A percentile compares a stretch with the other conserved stretches of the same genome.
These are phyloP conservation scores for Trichonephila clavata DNA, from an alignment of 1,140 invertebrate genomes.

Conservation along the genomic window DNA sequence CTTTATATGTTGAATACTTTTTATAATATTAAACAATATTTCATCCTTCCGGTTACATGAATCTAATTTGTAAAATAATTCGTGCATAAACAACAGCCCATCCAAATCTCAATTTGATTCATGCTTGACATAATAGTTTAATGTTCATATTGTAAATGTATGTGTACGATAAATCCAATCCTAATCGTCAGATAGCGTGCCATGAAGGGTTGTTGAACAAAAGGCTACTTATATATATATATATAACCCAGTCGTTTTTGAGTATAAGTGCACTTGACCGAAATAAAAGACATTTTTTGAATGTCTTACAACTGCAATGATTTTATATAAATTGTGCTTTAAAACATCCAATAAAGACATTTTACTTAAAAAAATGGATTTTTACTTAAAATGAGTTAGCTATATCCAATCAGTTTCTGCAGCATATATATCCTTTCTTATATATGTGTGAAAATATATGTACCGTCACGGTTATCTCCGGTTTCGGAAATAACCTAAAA, in stretches of 20 bases:
- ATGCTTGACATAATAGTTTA: background rate
- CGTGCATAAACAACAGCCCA: background rate
- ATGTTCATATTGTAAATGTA: background rate
- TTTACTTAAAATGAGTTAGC: too few species aligned
- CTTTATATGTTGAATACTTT: too few species aligned
- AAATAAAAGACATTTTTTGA: background rate
- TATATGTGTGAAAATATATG: too few species aligned
- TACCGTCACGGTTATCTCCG: too few species aligned
- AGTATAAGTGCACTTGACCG: background rate
- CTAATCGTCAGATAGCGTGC: background rate
- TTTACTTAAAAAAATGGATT: too few species aligned
- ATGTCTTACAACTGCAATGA: conserved; percentile 14
- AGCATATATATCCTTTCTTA: too few species aligned
- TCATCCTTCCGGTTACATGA: too few species aligned
- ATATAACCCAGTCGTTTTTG: background rate
- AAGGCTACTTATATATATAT: background rate
- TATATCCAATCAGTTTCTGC: too few species aligned
- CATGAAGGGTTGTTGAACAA: background rate
- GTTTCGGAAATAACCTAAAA: too few species aligned
- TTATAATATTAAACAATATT: too few species aligned
- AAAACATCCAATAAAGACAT: background rate
- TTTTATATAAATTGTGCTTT: background rate
- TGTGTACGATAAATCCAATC: background rate
- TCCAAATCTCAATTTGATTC: background rate
- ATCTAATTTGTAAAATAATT: background rate